These are phyloP conservation scores for Trissoscelio sp. DNA, from an alignment of 2,888 invertebrate species.

Conservation along the genomic window DNA sequence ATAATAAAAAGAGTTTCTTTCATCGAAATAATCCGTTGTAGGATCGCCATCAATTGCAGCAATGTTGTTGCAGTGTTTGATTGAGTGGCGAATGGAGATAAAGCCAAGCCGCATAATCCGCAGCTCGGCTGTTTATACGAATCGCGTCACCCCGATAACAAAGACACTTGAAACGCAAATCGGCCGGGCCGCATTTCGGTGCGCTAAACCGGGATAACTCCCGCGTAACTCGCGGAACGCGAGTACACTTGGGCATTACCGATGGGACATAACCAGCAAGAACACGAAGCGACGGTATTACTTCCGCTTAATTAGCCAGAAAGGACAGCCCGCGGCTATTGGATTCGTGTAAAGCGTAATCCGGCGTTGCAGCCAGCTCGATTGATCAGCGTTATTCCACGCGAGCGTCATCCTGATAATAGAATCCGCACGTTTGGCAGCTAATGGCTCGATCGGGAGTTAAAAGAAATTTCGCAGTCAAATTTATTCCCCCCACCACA, in stretches of 20 bases:
- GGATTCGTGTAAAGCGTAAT: slow-evolving; percentile 76
- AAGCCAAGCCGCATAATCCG: slow-evolving; percentile 4
- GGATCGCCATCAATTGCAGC: no score
- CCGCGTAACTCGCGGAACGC: neutral
- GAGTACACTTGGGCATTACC: slow-evolving; percentile 51
- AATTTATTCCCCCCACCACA: slow-evolving; percentile 61
- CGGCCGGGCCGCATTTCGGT: slow-evolving; percentile 3
- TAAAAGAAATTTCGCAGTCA: slow-evolving; percentile 70
- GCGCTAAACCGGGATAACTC: neutral
- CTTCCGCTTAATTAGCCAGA: slow-evolving; percentile 77
- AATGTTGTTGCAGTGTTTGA: no score
- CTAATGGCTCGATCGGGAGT: slow-evolving; percentile 67
- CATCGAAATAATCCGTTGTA: no score
- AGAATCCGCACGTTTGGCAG: slow-evolving; percentile 74
- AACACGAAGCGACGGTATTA: slow-evolving; percentile 73
- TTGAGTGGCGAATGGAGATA: slow-evolving; percentile 9
- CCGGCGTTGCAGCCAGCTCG: slow-evolving; percentile 72
- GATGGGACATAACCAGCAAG: slow-evolving; percentile 70
- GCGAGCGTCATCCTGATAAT: slow-evolving; percentile 73
- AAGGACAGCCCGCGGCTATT: slow-evolving; percentile 69
- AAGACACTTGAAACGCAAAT: slow-evolving; percentile 18
- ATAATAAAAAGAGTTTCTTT: no score
- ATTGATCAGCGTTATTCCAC: slow-evolving; percentile 66
- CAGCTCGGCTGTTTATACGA: neutral
- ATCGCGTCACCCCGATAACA: slow-evolving; percentile 16